Evolutionary conservation across 2,888 invertebrate species (phyloP), one percentile per base, ranked within the genome.

Genomic region (Cenopis cana): DNA sequence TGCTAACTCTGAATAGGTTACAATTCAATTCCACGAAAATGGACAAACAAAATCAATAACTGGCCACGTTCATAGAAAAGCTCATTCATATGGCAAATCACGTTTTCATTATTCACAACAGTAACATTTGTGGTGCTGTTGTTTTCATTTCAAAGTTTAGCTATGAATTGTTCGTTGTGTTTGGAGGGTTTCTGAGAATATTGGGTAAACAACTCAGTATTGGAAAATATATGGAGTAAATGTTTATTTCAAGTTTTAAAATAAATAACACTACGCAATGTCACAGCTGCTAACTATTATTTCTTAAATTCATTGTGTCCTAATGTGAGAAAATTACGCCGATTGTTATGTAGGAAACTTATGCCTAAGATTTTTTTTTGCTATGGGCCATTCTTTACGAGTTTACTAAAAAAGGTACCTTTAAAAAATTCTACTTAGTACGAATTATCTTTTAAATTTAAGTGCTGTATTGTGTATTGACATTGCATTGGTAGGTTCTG

Each of bases 1-100:
- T 55, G 20, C 18, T 57, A 55, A 64, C 38, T 52, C n/a, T 29
- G 41, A 52, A 57, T 38, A n/a, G 57, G 11, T 46, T 17, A 8
- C 33, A 24, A 24, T 8, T 6, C n/a, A 11, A 29, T 69, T 24
- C 57, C 41, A 41, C 14, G 18, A 11, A 33, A 33, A 20, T 24
- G 20, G 29, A 54, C 65, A 38, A 54, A 49, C n/a, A 65, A 70
- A 70, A 70, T 70, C 70, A 70, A 70, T 70, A 70, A 65, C 52
- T 33, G 65, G 33, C 60, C 59, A 66, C 65, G 54, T 66, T 60
- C 54, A 50, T 60, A 64, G 33, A 60, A 60, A 60, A 55, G 54
- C 49, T 49, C 57, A 52, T 69, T 59, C 54, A 60, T 55, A 49
- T 66, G 66, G 60, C 49, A 60, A 56, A 66, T 55, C 55, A 49